Evolutionary conservation across 2,888 invertebrate species (phyloP).

Genomic region (Drosophila eohydei): DNA sequence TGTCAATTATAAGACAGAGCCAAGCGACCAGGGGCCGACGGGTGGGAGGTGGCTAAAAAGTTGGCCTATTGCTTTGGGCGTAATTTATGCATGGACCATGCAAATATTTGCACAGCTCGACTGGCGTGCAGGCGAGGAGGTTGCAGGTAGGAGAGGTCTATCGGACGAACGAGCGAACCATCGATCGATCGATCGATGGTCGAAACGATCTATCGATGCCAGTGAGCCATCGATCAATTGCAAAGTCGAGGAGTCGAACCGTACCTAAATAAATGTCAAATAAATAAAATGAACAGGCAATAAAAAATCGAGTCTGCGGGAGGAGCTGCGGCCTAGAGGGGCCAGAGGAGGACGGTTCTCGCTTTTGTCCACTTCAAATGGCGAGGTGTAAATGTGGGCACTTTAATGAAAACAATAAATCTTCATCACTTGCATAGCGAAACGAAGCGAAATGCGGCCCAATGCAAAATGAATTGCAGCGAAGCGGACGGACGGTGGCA

Average conservation of each 20-base stretch:
- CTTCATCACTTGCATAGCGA: conserved; percentile 64
- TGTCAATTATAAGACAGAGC: conserved; percentile 44
- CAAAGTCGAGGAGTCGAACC: conserved; percentile 42
- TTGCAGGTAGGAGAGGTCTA: neutral
- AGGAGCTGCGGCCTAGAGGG: too few species aligned
- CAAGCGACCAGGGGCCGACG: conserved; percentile 1
- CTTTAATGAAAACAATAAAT: conserved; percentile 77
- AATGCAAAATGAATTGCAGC: conserved; percentile 59
- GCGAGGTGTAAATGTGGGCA: conserved; percentile 74
- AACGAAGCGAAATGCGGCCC: conserved; percentile 41
- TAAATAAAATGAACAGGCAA: conserved; percentile 73
- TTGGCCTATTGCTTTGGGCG: conserved; percentile 66
- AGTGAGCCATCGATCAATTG: conserved; percentile 65
- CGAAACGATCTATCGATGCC: conserved; percentile 54
- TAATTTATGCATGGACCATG: conserved; percentile 63
- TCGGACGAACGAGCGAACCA: conserved; percentile 23
- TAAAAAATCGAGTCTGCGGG: conserved; percentile 29
- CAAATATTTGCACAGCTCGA: conserved; percentile 40
- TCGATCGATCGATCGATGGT: conserved; percentile 38
- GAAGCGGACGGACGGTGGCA: conserved; percentile 15
- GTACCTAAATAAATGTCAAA: conserved; percentile 74
- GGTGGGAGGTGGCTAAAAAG: conserved; percentile 21
- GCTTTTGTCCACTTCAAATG: conserved; percentile 44
- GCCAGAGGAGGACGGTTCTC: neutral
- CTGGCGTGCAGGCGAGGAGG: neutral